These are phyloP conservation scores for Catocala nupta DNA, from an alignment of 2,888 invertebrate species.

Conservation along the genomic window DNA sequence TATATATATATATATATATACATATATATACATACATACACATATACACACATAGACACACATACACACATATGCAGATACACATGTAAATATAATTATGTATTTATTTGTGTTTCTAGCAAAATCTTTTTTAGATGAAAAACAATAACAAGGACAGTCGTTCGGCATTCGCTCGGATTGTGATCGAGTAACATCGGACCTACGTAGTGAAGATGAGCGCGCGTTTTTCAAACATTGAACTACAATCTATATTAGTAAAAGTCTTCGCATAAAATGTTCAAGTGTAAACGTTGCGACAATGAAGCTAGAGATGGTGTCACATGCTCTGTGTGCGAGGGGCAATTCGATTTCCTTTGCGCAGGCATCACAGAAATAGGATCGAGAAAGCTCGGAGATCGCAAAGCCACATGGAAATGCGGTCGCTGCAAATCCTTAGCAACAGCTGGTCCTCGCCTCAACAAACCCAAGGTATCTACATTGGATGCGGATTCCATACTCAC, in stretches of 20 bases:
- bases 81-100: no score
- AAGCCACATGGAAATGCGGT: conserved; percentile 2
- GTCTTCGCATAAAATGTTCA: conserved; percentile 3
- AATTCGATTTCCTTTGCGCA: conserved; percentile 5
- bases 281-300: conserved; percentile 1
- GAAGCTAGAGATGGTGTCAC: conserved; percentile 4
- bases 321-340: neutral
- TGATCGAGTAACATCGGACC: no score
- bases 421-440: neutral
- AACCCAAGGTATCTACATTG: neutral
- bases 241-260: neutral
- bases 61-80: no score
- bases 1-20: no score
- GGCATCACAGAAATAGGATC: conserved; percentile 5
- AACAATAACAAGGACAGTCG: no score
- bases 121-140: no score
- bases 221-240: conserved; percentile 5
- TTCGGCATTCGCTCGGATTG: no score
- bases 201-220: no score
- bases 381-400: conserved; percentile 6
- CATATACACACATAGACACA: no score
- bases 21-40: no score
- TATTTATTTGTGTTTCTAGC: no score
- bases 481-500: neutral
- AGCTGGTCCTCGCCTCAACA: neutral